Base-by-base conservation (phyloP, 2,888 invertebrate species). In the Prenolepis imparis region DNA sequence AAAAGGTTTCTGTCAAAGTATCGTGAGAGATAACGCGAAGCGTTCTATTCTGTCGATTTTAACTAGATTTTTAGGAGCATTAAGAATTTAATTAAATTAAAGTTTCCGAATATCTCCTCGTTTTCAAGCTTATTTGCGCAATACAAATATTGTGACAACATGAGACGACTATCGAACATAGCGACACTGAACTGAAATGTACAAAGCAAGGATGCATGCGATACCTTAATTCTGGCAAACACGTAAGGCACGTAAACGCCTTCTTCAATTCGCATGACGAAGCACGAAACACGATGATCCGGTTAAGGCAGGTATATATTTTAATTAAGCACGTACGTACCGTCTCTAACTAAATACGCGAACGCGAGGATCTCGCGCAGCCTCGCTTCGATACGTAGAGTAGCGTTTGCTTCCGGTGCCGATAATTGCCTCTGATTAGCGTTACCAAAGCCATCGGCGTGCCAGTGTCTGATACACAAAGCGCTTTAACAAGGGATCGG, bases 371-470 rank as follows among this genome's bases (percentile, higher is more conserved):
- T 57, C 41, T 41, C 66, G n/a, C n/a, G 41, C 55, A 57, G 28
- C 24, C 24, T 61, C n/a, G 36, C 41, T 9, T 1, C 24, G 66
- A 75, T 55, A 18, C 18, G 18, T 36, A 24, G 6, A 18, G 28
- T 8, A 5, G 21, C 12, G 68, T 12, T 44, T 15, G 41, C 59
- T 57, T 44, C 44, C 55, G 44, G 70, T 44, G 36, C 12, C 78
- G 78, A 80, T 80, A 80, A 80, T 80, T 80, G 32, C 59, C 32
- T 44, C 59, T 80, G 78, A 80, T 80, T 80, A 72, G 59, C 72
- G 32, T 12, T 78, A 9, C 70, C 70, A 44, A 70, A 70, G 59
- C 44, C 70, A n/a, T 70, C 24, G 41, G n/a, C 28, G 32, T 18
- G 32, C 70, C 15, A 21, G 18, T 28, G 52, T 32, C 72, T 15